Evolutionary conservation across 2,888 invertebrate genomes (phyloP).

Genomic region (Homarus gammarus): DNA sequence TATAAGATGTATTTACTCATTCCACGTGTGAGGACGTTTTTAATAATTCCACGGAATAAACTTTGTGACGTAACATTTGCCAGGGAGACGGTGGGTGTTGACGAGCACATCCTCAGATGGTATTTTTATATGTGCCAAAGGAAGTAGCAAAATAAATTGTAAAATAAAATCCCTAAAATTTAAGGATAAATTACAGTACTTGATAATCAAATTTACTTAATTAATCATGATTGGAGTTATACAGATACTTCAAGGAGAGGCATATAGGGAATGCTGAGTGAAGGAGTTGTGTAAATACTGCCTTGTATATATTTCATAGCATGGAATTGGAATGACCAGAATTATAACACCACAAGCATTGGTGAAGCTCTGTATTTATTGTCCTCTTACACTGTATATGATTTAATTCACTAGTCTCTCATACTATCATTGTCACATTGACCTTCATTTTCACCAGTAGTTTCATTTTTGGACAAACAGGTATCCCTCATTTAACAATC

Average conservation of each 20-base stretch:
- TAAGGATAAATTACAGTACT: not conserved
- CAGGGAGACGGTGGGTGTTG: not conserved
- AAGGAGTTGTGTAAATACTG: conserved; percentile 1
- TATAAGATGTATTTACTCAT: conserved; percentile 41
- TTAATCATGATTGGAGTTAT: not conserved
- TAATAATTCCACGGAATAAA: conserved; percentile 1
- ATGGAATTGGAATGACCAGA: not conserved
- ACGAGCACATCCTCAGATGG: conserved; percentile 21
- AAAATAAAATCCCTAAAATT: not conserved
- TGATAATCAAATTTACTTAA: not conserved
- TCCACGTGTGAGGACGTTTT: conserved; percentile 23
- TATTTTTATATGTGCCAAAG: conserved; percentile 60
- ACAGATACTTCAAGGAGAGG: not conserved
- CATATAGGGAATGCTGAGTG: not conserved
- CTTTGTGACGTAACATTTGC: not conserved
- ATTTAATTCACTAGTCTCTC: too few relatives aligned
- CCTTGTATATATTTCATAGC: not conserved
- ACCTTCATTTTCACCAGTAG: too few relatives aligned
- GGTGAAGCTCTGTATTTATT: too few relatives aligned
- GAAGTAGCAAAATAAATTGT: not conserved
- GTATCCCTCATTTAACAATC: too few relatives aligned
- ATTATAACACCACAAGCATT: too few relatives aligned
- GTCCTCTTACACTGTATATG: too few relatives aligned
- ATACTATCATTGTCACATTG: too few relatives aligned
- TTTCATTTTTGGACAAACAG: too few relatives aligned